Conservation (phyloP, 1,140 invertebrate genomes). For the Pomacea maculata region DNA sequence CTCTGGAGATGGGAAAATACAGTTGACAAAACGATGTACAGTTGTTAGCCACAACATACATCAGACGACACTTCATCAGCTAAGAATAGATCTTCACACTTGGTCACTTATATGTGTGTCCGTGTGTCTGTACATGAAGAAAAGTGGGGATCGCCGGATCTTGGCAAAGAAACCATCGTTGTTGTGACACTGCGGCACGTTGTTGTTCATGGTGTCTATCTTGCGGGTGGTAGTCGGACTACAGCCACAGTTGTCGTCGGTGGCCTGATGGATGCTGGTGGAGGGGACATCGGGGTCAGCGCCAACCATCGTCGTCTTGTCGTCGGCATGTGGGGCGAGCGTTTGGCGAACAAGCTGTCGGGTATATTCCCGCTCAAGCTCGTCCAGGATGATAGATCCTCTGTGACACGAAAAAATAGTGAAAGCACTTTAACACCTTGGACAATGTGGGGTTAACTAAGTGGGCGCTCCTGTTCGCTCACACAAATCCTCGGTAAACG, state of each 20-base stretch:
- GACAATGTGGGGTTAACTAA: no score
- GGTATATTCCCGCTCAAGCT: slow-evolving; percentile 18
- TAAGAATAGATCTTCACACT: no score
- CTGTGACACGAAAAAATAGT: background rate
- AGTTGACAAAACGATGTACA: no score
- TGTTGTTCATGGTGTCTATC: background rate
- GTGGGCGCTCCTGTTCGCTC: no score
- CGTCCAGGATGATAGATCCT: slow-evolving; percentile 17
- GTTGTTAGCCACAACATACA: no score
- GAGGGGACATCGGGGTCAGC: background rate
- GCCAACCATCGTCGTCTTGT: background rate
- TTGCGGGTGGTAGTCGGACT: background rate
- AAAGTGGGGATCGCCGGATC: slow-evolving; percentile 15
- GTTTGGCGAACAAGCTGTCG: slow-evolving; percentile 10
- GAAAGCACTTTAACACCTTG: no score
- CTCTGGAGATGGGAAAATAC: no score
- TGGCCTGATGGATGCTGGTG: background rate
- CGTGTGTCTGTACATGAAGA: slow-evolving; percentile 1
- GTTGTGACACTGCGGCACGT: background rate
- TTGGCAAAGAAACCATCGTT: slow-evolving; percentile 7
- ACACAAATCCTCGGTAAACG: no score
- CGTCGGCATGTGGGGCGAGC: background rate
- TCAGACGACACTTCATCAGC: no score
- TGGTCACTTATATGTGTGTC: background rate
- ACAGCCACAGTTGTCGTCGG: background rate